A percentile compares a stretch with the other conserved stretches of the same genome.
phyloP scores from a whole-genome alignment of 2,797 vertebrate genomes.

The Sebastes goodei region DNA sequence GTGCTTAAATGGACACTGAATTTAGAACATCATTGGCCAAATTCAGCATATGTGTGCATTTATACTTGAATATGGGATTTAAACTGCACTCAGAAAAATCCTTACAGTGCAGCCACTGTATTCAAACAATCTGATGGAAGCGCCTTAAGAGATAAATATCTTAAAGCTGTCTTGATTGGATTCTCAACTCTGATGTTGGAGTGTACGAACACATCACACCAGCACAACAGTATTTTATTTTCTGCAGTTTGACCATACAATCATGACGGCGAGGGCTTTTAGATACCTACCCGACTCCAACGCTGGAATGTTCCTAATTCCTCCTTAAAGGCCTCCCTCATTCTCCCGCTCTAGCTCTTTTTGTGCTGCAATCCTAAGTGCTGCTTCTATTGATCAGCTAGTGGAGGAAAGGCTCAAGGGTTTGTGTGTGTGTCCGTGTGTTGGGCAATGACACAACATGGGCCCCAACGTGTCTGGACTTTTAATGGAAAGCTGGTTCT shows the following conservation, averaged over 20 bases:
- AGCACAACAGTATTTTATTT: not conserved
- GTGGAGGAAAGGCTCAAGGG: constrained; percentile 22
- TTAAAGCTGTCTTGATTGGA: not conserved
- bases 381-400: constrained; percentile 55
- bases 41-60: not conserved
- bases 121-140: not conserved
- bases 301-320: constrained; percentile 6
- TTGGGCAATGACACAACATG: constrained; percentile 47
- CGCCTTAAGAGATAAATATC: not conserved
- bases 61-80: not conserved
- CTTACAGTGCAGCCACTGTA: not conserved
- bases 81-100: not conserved
- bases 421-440: constrained; percentile 7
- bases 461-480: constrained; percentile 63
- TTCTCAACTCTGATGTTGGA: not conserved
- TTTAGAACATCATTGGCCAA: not conserved
- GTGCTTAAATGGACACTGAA: not conserved
- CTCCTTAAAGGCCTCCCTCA: not conserved
- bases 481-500: constrained; percentile 44
- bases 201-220: not conserved
- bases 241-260: not conserved
- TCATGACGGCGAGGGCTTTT: not conserved
- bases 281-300: not conserved
- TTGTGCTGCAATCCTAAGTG: constrained; percentile 42
- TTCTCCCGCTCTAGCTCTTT: not conserved